phyloP scores from a whole-genome alignment of 2,888 invertebrate genomes.

The Aproaerema taeniolella region DNA sequence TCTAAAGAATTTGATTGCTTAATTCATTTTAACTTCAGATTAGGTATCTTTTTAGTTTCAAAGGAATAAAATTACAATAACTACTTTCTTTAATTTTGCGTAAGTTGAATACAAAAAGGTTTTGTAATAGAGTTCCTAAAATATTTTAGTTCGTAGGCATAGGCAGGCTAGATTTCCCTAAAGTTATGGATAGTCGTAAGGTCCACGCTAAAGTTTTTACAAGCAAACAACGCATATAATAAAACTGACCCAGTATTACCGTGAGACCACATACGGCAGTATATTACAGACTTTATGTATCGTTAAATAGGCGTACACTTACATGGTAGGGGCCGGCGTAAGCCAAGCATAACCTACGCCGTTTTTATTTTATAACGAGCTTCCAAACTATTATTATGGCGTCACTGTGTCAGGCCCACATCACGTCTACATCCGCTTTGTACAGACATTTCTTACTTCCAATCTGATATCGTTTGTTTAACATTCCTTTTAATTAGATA shows the following conservation, averaged over 20 bases:
- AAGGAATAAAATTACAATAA: too few species aligned
- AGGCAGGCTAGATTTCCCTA: too few species aligned
- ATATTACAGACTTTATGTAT: slow-evolving; percentile 33
- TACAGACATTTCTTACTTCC: slow-evolving; percentile 45
- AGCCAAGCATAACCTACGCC: slow-evolving; percentile 63
- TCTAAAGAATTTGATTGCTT: neutral
- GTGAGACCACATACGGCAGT: slow-evolving; percentile 32
- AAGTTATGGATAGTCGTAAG: too few species aligned
- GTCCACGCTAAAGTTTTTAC: too few species aligned
- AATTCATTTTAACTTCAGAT: slow-evolving; percentile 15
- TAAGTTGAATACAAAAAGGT: too few species aligned
- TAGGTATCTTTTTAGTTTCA: neutral
- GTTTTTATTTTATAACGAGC: slow-evolving; percentile 70
- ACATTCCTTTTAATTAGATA: slow-evolving; percentile 33
- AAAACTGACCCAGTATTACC: slow-evolving; percentile 29
- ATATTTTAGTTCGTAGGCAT: too few species aligned
- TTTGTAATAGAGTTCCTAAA: too few species aligned
- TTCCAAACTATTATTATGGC: slow-evolving; percentile 66
- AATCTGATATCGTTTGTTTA: slow-evolving; percentile 58
- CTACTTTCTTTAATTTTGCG: too few species aligned
- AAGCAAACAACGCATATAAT: too few species aligned
- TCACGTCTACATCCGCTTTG: slow-evolving; percentile 69
- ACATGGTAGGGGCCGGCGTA: slow-evolving; percentile 44
- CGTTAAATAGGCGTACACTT: slow-evolving; percentile 54
- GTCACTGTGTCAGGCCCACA: slow-evolving; percentile 69